Conservation (phyloP, 2,113 vertebrate genomes). For the Arenaria interpres region DNA sequence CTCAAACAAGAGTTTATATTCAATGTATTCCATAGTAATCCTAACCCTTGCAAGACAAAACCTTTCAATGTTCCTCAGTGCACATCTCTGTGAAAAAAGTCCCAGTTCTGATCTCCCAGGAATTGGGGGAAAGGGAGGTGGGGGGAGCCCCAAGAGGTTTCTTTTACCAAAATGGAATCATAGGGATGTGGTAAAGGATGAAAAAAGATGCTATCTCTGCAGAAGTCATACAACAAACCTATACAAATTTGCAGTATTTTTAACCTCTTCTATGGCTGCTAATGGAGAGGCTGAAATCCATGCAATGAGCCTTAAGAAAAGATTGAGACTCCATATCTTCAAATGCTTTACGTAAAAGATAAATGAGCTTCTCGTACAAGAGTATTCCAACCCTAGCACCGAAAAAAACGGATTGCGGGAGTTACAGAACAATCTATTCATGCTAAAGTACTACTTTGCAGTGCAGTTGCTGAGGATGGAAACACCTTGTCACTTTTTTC, state of each 20-base stretch:
- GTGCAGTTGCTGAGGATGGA: neutral
- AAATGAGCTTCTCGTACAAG: neutral
- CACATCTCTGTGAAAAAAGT: neutral
- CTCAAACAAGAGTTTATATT: neutral
- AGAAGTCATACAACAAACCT: neutral
- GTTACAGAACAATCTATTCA: neutral
- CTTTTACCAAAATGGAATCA: neutral
- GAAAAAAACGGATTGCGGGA: neutral
- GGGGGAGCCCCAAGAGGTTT: neutral
- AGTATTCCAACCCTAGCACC: neutral
- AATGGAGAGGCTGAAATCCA: neutral
- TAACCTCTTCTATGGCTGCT: neutral
- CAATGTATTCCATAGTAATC: neutral
- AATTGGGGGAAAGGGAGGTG: accelerated
- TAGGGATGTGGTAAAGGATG: neutral
- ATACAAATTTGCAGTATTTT: neutral
- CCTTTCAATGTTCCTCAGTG: neutral
- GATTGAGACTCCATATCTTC: neutral
- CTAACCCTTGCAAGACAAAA: neutral
- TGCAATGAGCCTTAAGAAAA: neutral
- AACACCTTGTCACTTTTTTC: neutral
- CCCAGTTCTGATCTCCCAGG: neutral
- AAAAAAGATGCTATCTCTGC: neutral
- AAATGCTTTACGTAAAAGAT: neutral
- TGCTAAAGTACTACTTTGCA: neutral